Conservation (phyloP, 2,797 vertebrate species). For the Myripristis jacobus region DNA sequence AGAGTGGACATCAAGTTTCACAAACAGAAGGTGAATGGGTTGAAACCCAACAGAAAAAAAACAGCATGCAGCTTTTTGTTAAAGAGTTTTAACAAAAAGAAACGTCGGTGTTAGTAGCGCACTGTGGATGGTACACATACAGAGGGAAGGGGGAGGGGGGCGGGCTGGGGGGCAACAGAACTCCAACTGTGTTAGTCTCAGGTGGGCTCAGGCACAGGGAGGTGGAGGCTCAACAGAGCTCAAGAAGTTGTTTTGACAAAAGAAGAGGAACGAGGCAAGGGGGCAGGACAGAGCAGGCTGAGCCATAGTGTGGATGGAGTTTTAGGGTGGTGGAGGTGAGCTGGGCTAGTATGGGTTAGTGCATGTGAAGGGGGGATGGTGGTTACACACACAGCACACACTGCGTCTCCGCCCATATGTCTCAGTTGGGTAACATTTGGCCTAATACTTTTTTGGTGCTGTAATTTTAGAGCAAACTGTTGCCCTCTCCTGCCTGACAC, state of each 20-base stretch:
- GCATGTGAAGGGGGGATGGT: slow-evolving; percentile 84
- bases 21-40: slow-evolving; percentile 79
- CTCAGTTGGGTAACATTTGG: slow-evolving; percentile 25
- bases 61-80: slow-evolving; percentile 87
- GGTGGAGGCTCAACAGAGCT: slow-evolving; percentile 89
- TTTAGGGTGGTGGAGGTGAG: slow-evolving; percentile 84
- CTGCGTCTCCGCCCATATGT: slow-evolving; percentile 89
- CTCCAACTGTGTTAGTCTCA: slow-evolving; percentile 80
- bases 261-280: slow-evolving; percentile 68
- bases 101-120: slow-evolving; percentile 82
- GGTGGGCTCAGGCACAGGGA: slow-evolving; percentile 93
- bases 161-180: slow-evolving; percentile 63
- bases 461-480: slow-evolving; percentile 42
- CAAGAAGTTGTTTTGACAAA: slow-evolving; percentile 87
- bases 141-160: slow-evolving; percentile 55
- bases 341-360: slow-evolving; percentile 85
- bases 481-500: slow-evolving; percentile 46
- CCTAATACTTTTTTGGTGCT: slow-evolving; percentile 11
- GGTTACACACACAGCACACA: slow-evolving; percentile 85
- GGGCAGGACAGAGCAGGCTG: slow-evolving; percentile 89
- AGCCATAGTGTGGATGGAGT: slow-evolving; percentile 83
- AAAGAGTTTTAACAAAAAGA: slow-evolving; percentile 85
- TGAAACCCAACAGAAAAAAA: slow-evolving; percentile 65
- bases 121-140: slow-evolving; percentile 76
- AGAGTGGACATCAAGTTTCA: slow-evolving; percentile 84